phyloP scores from a whole-genome alignment of 1,140 invertebrate species.

The Drosophila auraria region DNA sequence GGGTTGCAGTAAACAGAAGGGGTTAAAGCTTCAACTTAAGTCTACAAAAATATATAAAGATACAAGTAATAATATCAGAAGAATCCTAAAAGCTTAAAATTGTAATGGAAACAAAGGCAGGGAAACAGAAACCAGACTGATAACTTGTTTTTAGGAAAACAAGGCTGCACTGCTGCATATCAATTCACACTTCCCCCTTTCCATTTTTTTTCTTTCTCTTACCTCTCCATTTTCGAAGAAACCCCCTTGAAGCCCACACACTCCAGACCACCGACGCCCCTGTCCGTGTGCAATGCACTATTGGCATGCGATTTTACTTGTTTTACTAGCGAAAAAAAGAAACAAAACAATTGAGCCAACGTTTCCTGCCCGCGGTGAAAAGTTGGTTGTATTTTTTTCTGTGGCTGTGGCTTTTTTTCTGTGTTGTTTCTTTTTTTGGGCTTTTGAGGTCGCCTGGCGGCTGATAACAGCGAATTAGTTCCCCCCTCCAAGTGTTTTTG shows the following conservation, averaged over 20 bases:
- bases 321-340: constrained; percentile 65
- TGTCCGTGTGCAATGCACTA: constrained; percentile 65
- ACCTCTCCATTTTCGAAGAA: background rate
- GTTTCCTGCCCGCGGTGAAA: constrained; percentile 72
- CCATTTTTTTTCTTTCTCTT: background rate
- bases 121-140: constrained; percentile 2
- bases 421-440: constrained; percentile 55
- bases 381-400: constrained; percentile 33
- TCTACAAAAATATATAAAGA: background rate
- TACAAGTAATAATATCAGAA: too few relatives aligned
- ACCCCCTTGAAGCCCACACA: constrained; percentile 23
- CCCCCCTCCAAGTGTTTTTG: constrained; percentile 30
- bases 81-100: background rate
- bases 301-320: constrained; percentile 82
- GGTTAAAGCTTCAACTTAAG: background rate
- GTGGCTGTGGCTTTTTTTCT: constrained; percentile 28
- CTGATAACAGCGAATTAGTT: constrained; percentile 62
- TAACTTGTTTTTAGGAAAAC: constrained; percentile 28
- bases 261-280: constrained; percentile 27
- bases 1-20: background rate
- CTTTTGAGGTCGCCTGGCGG: constrained; percentile 69
- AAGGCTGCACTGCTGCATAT: constrained; percentile 14
- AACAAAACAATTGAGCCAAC: constrained; percentile 47
- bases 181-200: constrained; percentile 31
- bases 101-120: background rate